These are phyloP conservation scores for Paradoxurus hermaphroditus DNA, from an alignment of 2,113 vertebrate genomes.

Conservation along the genomic window DNA sequence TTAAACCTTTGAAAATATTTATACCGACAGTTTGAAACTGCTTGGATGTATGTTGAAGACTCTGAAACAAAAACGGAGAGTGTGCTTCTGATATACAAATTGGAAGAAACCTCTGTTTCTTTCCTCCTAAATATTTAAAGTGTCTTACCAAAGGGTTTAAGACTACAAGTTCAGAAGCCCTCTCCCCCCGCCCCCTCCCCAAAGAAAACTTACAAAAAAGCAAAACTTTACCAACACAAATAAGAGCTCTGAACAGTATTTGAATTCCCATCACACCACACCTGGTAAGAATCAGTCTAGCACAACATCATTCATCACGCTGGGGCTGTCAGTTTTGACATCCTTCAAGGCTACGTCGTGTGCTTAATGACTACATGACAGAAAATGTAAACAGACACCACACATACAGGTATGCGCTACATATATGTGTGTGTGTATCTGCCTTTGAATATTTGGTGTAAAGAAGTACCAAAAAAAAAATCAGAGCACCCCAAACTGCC, in stretches of 20 bases:
- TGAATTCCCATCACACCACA: constrained; percentile 89
- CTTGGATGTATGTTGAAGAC: neutral
- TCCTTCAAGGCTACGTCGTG: constrained; percentile 86
- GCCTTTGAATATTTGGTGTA: neutral
- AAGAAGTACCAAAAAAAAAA: neutral
- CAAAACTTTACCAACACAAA: constrained; percentile 85
- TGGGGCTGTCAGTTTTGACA: constrained; percentile 89
- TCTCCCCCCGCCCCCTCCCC: rapidly evolving
- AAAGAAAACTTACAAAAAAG: constrained; percentile 82
- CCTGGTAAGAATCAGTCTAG: constrained; percentile 92
- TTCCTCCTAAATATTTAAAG: neutral
- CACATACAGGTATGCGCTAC: constrained; percentile 82
- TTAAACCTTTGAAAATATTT: constrained; percentile 58
- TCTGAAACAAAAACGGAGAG: neutral
- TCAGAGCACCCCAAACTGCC: neutral
- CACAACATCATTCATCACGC: constrained; percentile 89
- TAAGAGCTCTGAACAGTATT: constrained; percentile 83
- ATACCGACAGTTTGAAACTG: constrained; percentile 42
- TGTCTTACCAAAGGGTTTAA: constrained; percentile 69
- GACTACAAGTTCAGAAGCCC: constrained; percentile 77
- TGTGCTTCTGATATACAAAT: neutral
- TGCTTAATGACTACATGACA: constrained; percentile 90
- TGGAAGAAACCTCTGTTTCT: neutral
- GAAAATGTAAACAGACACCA: constrained; percentile 90
- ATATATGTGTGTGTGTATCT: constrained; percentile 55